Evolutionary conservation across 2,797 vertebrate species (phyloP).

Genomic region (Galago senegalensis): DNA sequence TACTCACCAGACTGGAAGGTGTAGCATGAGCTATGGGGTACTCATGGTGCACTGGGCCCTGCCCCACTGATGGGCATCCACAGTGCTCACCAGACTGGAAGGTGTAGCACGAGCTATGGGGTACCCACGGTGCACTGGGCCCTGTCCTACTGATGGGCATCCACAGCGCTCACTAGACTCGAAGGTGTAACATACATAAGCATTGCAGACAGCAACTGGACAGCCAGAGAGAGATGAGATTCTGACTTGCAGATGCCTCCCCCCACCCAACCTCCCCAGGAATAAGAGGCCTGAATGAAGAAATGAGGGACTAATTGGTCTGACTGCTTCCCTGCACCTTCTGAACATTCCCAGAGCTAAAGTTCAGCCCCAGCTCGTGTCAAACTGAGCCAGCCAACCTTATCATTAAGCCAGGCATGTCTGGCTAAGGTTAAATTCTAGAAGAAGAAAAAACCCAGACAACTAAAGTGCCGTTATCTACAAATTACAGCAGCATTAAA

Average conservation of each 20-base stretch:
- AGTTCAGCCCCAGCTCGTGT: constrained; percentile 52
- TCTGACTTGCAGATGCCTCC: not conserved
- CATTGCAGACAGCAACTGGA: not conserved
- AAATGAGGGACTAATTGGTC: constrained; percentile 57
- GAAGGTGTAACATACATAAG: not conserved
- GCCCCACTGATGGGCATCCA: no score
- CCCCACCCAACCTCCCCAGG: not conserved
- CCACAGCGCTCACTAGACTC: not conserved
- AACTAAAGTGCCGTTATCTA: constrained; percentile 66
- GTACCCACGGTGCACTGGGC: not conserved
- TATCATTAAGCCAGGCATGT: constrained; percentile 69
- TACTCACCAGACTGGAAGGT: not conserved
- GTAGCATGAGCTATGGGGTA: not conserved
- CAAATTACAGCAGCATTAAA: constrained; percentile 63
- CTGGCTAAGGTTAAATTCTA: constrained; percentile 67
- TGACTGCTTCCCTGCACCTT: not conserved
- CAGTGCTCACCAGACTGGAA: no score
- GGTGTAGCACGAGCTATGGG: no score
- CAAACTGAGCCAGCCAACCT: constrained; percentile 13
- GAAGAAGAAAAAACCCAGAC: constrained; percentile 37
- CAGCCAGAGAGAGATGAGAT: not conserved
- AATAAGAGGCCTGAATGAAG: not conserved
- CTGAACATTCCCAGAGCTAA: constrained; percentile 1
- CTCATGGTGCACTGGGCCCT: no score
- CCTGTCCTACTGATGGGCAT: no score